Base-by-base conservation (phyloP, 2,888 invertebrate genomes). In the Gymnocheta viridis region DNA sequence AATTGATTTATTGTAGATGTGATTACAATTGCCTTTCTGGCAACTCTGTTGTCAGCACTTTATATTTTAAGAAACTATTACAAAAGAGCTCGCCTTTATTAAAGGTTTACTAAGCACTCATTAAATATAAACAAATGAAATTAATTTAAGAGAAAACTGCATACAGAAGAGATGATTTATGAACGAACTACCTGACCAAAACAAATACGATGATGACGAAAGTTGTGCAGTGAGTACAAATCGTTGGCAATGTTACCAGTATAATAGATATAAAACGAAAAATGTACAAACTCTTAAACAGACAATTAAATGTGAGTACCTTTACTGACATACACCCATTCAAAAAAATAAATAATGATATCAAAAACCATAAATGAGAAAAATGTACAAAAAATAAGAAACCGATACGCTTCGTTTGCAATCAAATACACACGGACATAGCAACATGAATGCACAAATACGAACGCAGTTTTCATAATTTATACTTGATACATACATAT, bases 181-280 rank as follows among this genome's bases (percentile, higher is more conserved):
- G 70, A 82, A 86, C 89, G 89, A 90, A 90, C 82, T 86, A 86
- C 86, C 82, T 88, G 89, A 90, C 86, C 90, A 90, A 90, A 90
- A 90, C 90, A 90, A 90, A 89, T 87, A 87, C n/a, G 27, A 64
- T 87, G 87, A 86, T 72, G 77, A 81, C 5, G 41, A 0, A n/a
- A 80, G 67, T 56, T 72, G 38, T 64, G 62, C 70, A 54, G 0
- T 19, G 14, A 49, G 56, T 38, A 44, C 32, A 64, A 70, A 22
- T 56, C 51, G 19, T 62, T 44, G 14, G 73, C 56, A 66, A 85
- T 73, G 85, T 82, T 83, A 79, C 74, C 82, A 76, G 14, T 79
- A 41, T 22, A 49, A 22, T 3, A 47, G 19, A 47, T 3, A 47
- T 49, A 49, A 49, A 2, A 22, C 12, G n/a, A n/a, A n/a, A n/a